Evolutionary conservation across 2,888 invertebrate genomes (phyloP), one percentile per base, ranked within the genome.

Genomic region (Cheiracanthium punctorium): DNA sequence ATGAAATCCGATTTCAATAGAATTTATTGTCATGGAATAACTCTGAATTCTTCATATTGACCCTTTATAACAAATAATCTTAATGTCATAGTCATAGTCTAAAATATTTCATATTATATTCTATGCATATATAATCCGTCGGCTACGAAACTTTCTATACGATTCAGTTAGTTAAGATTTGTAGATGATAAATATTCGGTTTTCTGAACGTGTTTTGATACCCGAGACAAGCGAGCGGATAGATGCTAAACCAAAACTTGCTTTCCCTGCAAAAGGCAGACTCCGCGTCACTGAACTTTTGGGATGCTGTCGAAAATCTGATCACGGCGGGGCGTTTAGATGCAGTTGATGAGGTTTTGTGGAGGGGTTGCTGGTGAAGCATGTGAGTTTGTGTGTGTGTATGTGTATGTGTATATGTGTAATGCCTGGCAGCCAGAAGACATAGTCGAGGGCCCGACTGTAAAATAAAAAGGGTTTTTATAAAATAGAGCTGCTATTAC

Each of bases 241-340:
- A 2, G 10, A 2, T 48, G 10, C 2, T 48, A 48, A 48, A 12
- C 17, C 43, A 48, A 17, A 48, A 48, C 43, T 17, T 48, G 10
- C 43, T 48, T 48, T 48, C 17, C 17, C 43, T 48, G 17, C 43
- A 10, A 48, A 12, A 48, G 8, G 43, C 10, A 48, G 43, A 58
- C 58, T 20, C 20, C 24, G 58, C 58, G 58, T 58, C 58, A 58
- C 24, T 58, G 58, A 58, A 58, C 58, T 58, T 58, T 58, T 5
- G 5, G 58, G 58, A 58, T 58, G 58, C 58, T 58, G 58, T 58
- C 24, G 24, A 58, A 58, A 58, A 24, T 24, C 24, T 58, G 58
- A 58, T 58, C 58, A 58, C 58, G 58, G 58, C 58, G 58, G 58
- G 58, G 58, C 58, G 58, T 58, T 58, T 58, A 58, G 58, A 58